These are phyloP conservation scores for Maccullochella peelii DNA, from an alignment of 2,113 vertebrate genomes.

Conservation along the genomic window DNA sequence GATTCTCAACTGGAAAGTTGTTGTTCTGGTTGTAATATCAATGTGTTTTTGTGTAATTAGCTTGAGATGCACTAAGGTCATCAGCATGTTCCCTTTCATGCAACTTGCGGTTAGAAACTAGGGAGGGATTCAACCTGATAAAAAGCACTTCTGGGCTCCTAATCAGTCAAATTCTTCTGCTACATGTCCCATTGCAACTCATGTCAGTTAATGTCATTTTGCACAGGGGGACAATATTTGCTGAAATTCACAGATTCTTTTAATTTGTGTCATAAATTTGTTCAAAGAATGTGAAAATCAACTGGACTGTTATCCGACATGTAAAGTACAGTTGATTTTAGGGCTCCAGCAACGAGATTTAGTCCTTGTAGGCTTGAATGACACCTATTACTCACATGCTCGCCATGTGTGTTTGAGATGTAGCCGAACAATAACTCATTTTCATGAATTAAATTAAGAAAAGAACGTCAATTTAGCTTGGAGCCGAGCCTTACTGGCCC, in stretches of 20 bases:
- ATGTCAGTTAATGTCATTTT: background rate
- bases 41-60: conserved; percentile 21
- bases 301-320: background rate
- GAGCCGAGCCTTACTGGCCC: conserved; percentile 1
- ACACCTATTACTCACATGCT: background rate
- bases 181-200: background rate
- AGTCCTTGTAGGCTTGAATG: background rate
- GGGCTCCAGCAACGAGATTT: background rate
- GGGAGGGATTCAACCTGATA: background rate
- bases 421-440: background rate
- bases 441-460: background rate
- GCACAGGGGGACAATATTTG: background rate
- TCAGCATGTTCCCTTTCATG: background rate
- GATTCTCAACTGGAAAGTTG: conserved; percentile 17
- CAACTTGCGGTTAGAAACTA: background rate
- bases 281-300: conserved; percentile 4
- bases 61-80: conserved; percentile 18
- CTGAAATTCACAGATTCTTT: background rate
- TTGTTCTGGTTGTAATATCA: conserved; percentile 4
- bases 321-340: background rate
- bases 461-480: conserved; percentile 2
- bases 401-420: background rate
- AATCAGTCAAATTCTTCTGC: background rate
- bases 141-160: background rate
- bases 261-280: background rate